These are phyloP conservation scores for Rhadina sibilatrix DNA, from an alignment of 2,113 vertebrate genomes.

Conservation along the genomic window DNA sequence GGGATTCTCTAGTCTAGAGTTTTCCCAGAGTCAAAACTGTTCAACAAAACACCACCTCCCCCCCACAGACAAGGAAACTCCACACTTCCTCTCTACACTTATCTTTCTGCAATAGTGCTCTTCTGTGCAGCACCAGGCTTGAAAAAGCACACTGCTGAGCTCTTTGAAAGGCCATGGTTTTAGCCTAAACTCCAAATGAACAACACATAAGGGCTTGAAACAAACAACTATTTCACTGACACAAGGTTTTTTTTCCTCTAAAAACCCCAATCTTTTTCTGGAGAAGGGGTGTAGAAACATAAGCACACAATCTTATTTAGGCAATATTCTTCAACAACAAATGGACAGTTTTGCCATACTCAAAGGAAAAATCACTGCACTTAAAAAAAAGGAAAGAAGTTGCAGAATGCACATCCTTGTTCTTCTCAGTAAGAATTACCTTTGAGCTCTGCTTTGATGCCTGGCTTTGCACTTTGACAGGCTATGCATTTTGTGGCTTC, in stretches of 20 bases:
- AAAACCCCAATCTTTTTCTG: background rate
- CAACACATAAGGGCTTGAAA: background rate
- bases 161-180: background rate
- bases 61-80: background rate
- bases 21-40: background rate
- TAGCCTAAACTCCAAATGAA: background rate
- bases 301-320: fast-evolving
- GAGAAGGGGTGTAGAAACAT: background rate
- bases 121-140: background rate
- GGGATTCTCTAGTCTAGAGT: background rate
- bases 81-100: background rate
- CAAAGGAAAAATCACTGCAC: background rate
- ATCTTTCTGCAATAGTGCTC: background rate
- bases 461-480: slow-evolving; percentile 72
- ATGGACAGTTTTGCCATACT: background rate
- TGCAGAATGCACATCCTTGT: background rate
- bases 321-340: background rate
- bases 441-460: slow-evolving; percentile 82
- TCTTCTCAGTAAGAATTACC: slow-evolving; percentile 71
- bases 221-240: background rate
- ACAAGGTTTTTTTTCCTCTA: background rate
- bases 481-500: slow-evolving; percentile 71
- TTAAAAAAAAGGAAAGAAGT: background rate
- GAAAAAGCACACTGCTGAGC: background rate
- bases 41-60: background rate